These are phyloP conservation scores for Alcedo atthis DNA, from an alignment of 2,797 vertebrate genomes.

Conservation along the genomic window DNA sequence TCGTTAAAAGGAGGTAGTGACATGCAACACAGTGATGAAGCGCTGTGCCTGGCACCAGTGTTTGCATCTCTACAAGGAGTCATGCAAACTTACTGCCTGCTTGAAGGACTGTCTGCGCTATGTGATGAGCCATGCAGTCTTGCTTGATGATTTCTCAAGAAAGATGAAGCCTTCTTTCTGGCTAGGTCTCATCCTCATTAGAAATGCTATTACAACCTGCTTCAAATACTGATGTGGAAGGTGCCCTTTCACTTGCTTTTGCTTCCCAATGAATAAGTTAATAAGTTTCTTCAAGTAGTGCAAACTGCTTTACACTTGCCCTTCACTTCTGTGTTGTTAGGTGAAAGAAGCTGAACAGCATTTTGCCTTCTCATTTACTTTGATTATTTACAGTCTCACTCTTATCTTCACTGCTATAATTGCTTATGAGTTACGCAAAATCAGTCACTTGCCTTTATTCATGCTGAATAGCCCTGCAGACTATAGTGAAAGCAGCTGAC, in stretches of 20 bases:
- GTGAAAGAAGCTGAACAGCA: conserved; percentile 32
- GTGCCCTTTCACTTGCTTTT: conserved; percentile 42
- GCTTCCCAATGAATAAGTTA: conserved; percentile 56
- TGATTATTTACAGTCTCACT: conserved; percentile 45
- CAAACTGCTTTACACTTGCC: conserved; percentile 19
- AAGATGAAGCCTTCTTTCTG: conserved; percentile 22
- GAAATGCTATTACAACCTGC: conserved; percentile 24
- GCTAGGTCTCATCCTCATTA: conserved; percentile 5
- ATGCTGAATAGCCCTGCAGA: background rate
- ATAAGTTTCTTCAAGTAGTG: background rate
- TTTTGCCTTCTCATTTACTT: conserved; percentile 38
- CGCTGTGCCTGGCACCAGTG: background rate
- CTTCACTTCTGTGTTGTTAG: background rate
- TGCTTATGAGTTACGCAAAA: conserved; percentile 31
- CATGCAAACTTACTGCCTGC: background rate
- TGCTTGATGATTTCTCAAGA: conserved; percentile 15
- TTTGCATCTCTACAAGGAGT: background rate
- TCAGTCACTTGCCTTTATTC: conserved; percentile 35
- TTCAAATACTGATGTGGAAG: conserved; percentile 40
- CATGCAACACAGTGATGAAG: background rate
- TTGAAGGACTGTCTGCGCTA: background rate
- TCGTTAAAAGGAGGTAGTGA: background rate
- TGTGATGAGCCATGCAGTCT: background rate
- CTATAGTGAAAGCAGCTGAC: background rate
- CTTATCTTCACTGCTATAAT: conserved; percentile 23